A percentile compares a stretch with the other conserved stretches of the same genome.
phyloP scores from a whole-genome alignment of 2,888 invertebrate species.

The Microchrysa polita region DNA sequence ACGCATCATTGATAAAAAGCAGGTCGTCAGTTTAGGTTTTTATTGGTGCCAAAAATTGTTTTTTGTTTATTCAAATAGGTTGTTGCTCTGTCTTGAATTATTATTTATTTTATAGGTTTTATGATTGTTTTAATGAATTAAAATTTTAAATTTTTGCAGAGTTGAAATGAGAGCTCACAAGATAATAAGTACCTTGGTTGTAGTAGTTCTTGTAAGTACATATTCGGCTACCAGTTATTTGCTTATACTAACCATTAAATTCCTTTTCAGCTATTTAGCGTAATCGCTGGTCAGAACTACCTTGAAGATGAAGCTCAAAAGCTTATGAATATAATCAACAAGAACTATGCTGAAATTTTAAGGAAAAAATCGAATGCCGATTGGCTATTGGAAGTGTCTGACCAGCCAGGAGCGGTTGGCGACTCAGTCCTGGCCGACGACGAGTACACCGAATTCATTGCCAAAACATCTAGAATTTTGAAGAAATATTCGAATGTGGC shows the following conservation, averaged over 20 bases:
- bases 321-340: slow-evolving; percentile 57
- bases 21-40: too few relatives aligned
- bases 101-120: too few relatives aligned
- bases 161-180: too few relatives aligned
- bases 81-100: too few relatives aligned
- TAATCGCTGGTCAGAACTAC: slow-evolving; percentile 17
- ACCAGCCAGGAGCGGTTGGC: slow-evolving; percentile 52
- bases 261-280: slow-evolving; percentile 4
- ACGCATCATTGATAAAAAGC: too few relatives aligned
- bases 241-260: too few relatives aligned
- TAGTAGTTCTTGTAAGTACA: not conserved
- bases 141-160: too few relatives aligned
- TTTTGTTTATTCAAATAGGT: too few relatives aligned
- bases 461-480: slow-evolving; percentile 54
- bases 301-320: slow-evolving; percentile 50
- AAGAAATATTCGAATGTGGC: slow-evolving; percentile 52
- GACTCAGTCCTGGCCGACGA: slow-evolving; percentile 49
- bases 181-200: too few relatives aligned
- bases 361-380: slow-evolving; percentile 57
- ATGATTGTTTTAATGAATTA: too few relatives aligned
- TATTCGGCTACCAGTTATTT: too few relatives aligned
- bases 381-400: slow-evolving; percentile 57
- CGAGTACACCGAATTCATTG: slow-evolving; percentile 55
- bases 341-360: slow-evolving; percentile 54
- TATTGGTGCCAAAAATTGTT: too few relatives aligned